Base-by-base conservation (phyloP, 2,797 vertebrate species). In the Vipera latastei region DNA sequence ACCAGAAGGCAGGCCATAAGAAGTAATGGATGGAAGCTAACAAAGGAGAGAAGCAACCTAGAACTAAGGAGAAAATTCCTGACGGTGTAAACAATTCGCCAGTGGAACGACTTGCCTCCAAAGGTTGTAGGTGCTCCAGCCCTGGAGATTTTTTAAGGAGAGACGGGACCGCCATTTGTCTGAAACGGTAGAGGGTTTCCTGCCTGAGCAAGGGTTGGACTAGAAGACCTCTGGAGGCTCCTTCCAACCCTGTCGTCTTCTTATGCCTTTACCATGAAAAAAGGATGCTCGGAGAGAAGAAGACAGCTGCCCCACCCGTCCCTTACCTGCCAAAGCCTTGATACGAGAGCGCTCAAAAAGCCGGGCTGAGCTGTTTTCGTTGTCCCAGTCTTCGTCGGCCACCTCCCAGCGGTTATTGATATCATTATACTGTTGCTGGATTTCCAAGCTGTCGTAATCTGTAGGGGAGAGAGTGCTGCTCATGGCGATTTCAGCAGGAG, bases 321-420 rank as follows among this genome's bases (percentile, higher is more conserved):
- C 93, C 96, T 65, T 97, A 99, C 99, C 99, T 98, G 99, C 99
- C 14, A 99, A 97, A 38, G 99, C 99, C 96, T 99, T 99, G 97
- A 99, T 99, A 53, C 99, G 98, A 1, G 99, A 99, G 91, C 99
- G 98, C 95, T 99, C 99, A 2, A 99, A 99, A 92, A 99, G 98
- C 26, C 99, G 98, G 0, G 99, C 99, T 0, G 99, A 99, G 96
- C 99, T 99, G 98, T 98, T 99, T 97, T 99, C 99, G 94, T 99
- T 99, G 95, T 99, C 99, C 99, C 99, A 99, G 95, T 99, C 98
- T 0, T 98, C 98, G 94, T 99, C 98, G 0, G 98, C 98, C 94
- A 98, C 97, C 96, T 99, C 99, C 99, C 98, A 99, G 96, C 99
- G 98, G 97, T 99, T 99, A 97, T 99, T 99, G 97, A 99, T 98